Evolutionary conservation across 2,888 invertebrate genomes (phyloP).

Genomic region (Tetragonula carbonaria): DNA sequence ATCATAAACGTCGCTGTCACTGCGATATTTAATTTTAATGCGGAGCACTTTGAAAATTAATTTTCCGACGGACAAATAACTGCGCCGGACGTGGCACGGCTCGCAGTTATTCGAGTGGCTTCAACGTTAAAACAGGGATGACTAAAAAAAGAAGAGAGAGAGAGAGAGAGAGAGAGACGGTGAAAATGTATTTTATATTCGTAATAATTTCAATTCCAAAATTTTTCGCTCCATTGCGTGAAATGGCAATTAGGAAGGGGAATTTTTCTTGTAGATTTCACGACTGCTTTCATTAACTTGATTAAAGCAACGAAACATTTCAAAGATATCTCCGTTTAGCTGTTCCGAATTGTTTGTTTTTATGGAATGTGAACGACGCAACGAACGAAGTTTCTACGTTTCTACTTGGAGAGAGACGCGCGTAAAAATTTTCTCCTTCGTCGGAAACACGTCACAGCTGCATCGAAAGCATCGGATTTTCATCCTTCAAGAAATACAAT

Average conservation of each 20-base stretch:
- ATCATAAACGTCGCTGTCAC: neutral
- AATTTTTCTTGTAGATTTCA: neutral
- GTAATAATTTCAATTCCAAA: neutral
- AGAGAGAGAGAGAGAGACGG: neutral
- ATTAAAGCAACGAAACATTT: neutral
- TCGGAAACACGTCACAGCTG: too few species aligned
- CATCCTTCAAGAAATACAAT: too few species aligned
- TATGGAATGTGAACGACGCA: too few species aligned
- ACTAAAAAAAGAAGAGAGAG: neutral
- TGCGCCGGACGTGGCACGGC: neutral
- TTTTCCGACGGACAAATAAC: neutral
- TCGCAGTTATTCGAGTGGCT: neutral
- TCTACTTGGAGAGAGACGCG: too few species aligned
- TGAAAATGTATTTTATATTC: neutral
- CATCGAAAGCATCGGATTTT: too few species aligned
- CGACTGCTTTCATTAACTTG: too few species aligned
- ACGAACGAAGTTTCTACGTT: too few species aligned
- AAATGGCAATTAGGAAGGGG: neutral
- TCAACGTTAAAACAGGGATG: neutral
- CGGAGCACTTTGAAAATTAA: constrained; percentile 17
- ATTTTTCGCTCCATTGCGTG: neutral
- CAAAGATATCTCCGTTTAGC: too few species aligned
- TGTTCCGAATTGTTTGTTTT: too few species aligned
- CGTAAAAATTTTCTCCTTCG: too few species aligned
- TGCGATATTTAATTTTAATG: constrained; percentile 8